Percentiles rank a stretch among this genome's conserved stretches.
Evolutionary conservation across 2,113 vertebrate species (phyloP).

Genomic region (Desmodus rotundus): DNA sequence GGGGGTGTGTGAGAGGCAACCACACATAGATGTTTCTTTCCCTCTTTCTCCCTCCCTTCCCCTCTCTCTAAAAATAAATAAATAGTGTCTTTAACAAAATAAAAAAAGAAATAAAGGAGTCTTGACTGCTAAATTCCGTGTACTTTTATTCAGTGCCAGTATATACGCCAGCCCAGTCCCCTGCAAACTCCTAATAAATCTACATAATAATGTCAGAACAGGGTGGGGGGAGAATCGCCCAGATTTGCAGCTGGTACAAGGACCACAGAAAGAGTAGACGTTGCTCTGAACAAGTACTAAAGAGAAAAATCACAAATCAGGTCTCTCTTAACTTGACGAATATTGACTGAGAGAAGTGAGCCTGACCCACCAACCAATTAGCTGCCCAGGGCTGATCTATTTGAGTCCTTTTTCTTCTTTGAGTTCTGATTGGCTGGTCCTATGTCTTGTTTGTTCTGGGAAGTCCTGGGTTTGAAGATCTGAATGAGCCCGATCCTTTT

Average conservation of each 20-base stretch:
- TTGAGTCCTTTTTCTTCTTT: not conserved
- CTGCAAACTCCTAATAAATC: not conserved
- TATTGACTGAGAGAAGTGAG: not conserved
- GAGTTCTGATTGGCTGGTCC: not conserved
- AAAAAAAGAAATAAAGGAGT: too few species aligned
- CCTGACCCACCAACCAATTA: not conserved
- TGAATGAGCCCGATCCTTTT: not conserved
- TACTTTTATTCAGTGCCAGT: not conserved
- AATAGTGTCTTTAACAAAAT: too few species aligned
- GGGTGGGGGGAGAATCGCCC: not conserved
- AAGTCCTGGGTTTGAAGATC: not conserved
- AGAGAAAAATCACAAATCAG: not conserved
- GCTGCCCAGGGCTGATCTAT: not conserved
- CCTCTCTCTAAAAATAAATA: too few species aligned
- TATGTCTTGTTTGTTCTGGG: not conserved
- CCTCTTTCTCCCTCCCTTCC: too few species aligned
- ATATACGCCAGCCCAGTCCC: accelerated
- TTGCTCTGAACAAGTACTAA: not conserved
- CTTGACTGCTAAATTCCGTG: not conserved
- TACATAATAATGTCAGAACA: too few species aligned
- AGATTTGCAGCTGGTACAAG: not conserved
- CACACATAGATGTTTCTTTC: too few species aligned
- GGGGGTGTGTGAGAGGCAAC: too few species aligned
- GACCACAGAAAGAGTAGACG: accelerated
- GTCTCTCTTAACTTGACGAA: not conserved